These are phyloP conservation scores for Rhodinocichla rosea DNA, from an alignment of 2,113 vertebrate species.

Conservation along the genomic window DNA sequence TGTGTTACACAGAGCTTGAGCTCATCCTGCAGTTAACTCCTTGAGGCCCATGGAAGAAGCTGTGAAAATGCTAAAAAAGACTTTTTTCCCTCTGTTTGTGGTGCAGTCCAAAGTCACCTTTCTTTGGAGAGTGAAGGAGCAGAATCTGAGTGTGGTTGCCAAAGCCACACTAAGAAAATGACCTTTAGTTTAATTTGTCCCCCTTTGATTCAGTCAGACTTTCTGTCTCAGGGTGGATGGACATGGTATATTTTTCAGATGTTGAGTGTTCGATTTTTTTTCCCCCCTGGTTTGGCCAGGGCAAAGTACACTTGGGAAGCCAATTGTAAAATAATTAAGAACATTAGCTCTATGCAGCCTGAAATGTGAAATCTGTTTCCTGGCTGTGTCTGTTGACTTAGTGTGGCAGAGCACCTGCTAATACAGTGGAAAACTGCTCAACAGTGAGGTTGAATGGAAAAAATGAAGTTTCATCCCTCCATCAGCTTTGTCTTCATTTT, in stretches of 20 bases:
- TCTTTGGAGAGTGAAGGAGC: background rate
- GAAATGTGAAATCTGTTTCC: conserved; percentile 33
- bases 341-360: background rate
- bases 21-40: background rate
- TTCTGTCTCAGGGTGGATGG: background rate
- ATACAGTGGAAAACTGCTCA: background rate
- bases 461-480: background rate
- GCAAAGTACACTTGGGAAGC: background rate
- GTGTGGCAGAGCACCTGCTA: background rate
- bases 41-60: background rate
- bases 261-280: background rate
- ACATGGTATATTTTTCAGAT: background rate
- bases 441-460: background rate
- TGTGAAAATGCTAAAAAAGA: background rate
- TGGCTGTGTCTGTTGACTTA: conserved; percentile 27
- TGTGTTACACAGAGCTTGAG: background rate
- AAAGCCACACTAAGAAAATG: rapidly evolving
- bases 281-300: background rate
- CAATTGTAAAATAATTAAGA: background rate
- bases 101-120: background rate
- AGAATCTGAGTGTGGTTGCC: background rate
- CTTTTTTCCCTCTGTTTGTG: background rate
- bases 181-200: background rate
- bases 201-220: background rate
- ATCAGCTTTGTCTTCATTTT: background rate